Evolutionary conservation across 2,797 vertebrate species (phyloP), one percentile per base, ranked within the genome.

Genomic region (Chelidonichthys spinosus): DNA sequence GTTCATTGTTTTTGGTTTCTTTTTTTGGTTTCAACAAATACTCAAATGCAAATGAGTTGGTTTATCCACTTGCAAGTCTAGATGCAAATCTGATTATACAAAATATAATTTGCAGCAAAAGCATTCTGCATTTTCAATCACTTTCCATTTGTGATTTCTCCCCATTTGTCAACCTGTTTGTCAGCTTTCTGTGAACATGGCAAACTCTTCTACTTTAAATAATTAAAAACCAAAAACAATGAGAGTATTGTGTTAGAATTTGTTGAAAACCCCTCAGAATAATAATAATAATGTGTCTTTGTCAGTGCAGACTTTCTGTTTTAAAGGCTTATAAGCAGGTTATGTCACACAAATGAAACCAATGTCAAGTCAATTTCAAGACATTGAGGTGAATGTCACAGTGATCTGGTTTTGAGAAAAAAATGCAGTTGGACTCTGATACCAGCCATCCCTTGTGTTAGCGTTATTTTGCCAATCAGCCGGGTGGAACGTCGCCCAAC

Each of bases 1-100:
- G 18, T n/a, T 72, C 52, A 59, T 73, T 82, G 72, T 84, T 81
- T 75, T 85, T 79, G 61, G 50, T 63, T 78, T 72, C 69, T 60
- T 18, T 25, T 25, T 36, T 44, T 13, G 4, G 17, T 11, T 32
- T 0, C 14, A 42, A 47, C 25, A 25, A 25, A 25, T 25, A 25
- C 25, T 25, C 25, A 25, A 25, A 25, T 25, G 25, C 25, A 33
- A 0, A 66, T 15, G 32, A 33, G 15, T 44, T 40, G 43, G 11
- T 11, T 2, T 6, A 35, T 1, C 37, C 15, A 2, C 36, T 44
- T 10, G 9, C 40, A 54, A 9, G 7, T 70, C 11, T n/a, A 15
- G 2, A 9, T 32, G 14, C 44, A 65, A 58, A 56, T 39, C 0
- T n/a, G 25, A 37, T 25, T n/a, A n/a, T 36, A 18, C 33, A 6